Percentiles rank a stretch among this genome's conserved stretches.
Conservation (phyloP, 2,113 vertebrate genomes). For the Lagopus muta region DNA sequence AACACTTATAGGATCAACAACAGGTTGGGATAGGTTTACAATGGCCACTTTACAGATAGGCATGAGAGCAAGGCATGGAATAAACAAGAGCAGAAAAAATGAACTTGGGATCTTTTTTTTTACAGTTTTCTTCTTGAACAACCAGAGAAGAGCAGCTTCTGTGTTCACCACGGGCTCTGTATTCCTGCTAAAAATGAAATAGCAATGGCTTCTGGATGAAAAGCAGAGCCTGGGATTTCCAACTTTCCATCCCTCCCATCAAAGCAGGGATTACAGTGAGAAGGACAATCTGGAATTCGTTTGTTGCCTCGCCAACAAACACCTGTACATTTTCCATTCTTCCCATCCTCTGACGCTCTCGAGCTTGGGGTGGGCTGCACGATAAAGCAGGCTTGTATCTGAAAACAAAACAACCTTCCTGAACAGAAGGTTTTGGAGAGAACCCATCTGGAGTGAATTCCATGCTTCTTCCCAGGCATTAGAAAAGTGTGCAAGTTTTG, state of each 20-base stretch:
- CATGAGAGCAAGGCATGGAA: not conserved
- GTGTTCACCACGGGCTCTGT: not conserved
- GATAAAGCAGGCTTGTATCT: not conserved
- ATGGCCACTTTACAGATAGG: not conserved
- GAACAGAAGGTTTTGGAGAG: not conserved
- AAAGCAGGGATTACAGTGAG: not conserved
- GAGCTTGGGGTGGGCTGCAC: not conserved
- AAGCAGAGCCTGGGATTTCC: conserved; percentile 1
- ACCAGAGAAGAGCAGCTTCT: not conserved
- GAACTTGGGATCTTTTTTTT: not conserved
- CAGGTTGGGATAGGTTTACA: not conserved
- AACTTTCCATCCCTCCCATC: not conserved
- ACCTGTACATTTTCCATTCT: not conserved
- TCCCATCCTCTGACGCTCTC: not conserved
- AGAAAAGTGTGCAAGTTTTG: not conserved
- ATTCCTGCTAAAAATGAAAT: not conserved
- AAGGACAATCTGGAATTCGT: conserved; percentile 9
- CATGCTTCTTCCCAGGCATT: not conserved
- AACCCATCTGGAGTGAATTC: not conserved
- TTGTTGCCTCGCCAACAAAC: not conserved
- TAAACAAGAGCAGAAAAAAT: not conserved
- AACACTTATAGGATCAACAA: not conserved
- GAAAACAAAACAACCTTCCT: not conserved
- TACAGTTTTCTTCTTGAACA: conserved; percentile 11
- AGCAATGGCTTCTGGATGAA: not conserved